These are phyloP conservation scores for Archips crataeganus DNA, from an alignment of 2,888 invertebrate genomes.

Conservation along the genomic window DNA sequence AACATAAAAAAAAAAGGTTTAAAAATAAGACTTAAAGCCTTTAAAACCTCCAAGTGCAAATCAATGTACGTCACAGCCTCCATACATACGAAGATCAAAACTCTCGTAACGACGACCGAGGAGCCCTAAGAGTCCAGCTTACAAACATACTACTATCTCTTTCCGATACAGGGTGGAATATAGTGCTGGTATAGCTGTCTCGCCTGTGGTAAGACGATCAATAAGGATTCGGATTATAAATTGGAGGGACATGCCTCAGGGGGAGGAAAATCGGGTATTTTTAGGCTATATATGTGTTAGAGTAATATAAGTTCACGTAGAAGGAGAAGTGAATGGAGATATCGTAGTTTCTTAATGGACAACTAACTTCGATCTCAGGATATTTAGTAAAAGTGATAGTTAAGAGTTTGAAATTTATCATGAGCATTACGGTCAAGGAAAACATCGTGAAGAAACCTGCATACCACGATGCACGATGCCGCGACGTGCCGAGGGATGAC, in stretches of 20 bases:
- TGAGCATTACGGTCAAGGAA: too few species aligned
- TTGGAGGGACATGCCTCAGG: conserved; percentile 51
- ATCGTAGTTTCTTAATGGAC: conserved; percentile 21
- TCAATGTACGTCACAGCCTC: conserved; percentile 18
- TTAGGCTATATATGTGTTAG: conserved; percentile 7
- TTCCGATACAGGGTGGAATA: conserved; percentile 3
- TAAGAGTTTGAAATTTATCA: too few species aligned
- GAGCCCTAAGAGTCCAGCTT: conserved; percentile 13
- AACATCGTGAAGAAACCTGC: too few species aligned
- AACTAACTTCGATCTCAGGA: background rate
- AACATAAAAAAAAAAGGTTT: background rate
- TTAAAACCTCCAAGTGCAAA: conserved; percentile 6
- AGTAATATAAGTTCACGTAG: background rate
- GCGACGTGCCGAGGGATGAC: too few species aligned
- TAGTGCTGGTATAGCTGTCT: conserved; percentile 20
- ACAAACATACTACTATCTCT: conserved; percentile 21
- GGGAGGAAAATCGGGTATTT: conserved; percentile 5
- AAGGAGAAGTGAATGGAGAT: conserved; percentile 36
- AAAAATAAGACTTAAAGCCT: background rate
- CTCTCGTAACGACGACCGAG: conserved; percentile 22
- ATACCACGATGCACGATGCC: too few species aligned
- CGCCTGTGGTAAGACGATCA: conserved; percentile 63
- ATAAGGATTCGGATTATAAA: conserved; percentile 72
- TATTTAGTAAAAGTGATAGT: too few species aligned
- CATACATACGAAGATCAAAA: conserved; percentile 26